These are phyloP conservation scores for Myocastor coypus DNA, from an alignment of 2,113 vertebrate species.

Conservation along the genomic window DNA sequence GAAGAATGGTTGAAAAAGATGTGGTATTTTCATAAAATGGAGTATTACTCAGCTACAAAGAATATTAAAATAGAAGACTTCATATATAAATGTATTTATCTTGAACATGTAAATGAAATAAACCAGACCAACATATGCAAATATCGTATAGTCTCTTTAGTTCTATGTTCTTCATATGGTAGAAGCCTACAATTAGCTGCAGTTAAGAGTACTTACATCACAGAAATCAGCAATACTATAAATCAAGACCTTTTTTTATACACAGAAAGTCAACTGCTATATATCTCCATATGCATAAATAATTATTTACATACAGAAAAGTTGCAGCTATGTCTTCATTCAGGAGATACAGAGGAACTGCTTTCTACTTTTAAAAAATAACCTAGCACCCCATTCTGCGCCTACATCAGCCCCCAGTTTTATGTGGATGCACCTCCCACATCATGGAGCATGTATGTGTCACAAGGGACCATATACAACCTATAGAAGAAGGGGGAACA, in stretches of 20 bases:
- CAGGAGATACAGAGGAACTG: not conserved
- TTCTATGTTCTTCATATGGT: rapidly evolving
- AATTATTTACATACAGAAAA: not conserved
- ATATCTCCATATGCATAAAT: not conserved
- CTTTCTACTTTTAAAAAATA: too few relatives aligned
- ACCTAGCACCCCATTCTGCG: not conserved
- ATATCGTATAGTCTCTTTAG: too few relatives aligned
- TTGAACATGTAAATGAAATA: too few relatives aligned
- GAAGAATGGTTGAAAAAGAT: too few relatives aligned
- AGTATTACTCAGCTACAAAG: too few relatives aligned
- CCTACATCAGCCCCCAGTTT: not conserved
- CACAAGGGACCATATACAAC: not conserved
- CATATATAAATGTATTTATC: too few relatives aligned
- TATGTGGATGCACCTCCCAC: too few relatives aligned
- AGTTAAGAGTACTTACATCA: not conserved
- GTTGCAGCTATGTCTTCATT: not conserved
- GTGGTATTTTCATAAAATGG: too few relatives aligned
- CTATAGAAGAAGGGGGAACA: rapidly evolving
- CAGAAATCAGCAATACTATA: not conserved
- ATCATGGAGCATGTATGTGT: not conserved
- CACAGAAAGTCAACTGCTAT: not conserved
- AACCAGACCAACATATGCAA: too few relatives aligned
- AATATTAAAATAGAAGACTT: too few relatives aligned
- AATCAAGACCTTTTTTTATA: not conserved
- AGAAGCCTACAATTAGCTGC: not conserved